These are phyloP conservation scores for Bombus picipes DNA, from an alignment of 1,140 invertebrate genomes.

Conservation along the genomic window DNA sequence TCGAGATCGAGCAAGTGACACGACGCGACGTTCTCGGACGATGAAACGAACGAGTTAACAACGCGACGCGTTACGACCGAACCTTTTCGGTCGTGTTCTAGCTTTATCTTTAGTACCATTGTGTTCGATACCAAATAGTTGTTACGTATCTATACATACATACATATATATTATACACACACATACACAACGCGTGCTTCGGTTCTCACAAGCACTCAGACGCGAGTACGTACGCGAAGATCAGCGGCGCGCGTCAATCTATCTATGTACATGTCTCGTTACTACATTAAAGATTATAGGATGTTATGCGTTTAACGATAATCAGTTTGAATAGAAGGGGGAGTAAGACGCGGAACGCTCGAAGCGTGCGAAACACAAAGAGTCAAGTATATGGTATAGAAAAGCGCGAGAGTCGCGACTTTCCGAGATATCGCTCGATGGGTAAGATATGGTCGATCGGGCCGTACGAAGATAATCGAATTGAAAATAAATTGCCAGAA, in stretches of 20 bases:
- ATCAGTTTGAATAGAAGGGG: conserved; percentile 34
- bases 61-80: not conserved
- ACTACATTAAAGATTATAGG: conserved; percentile 51
- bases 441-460: not conserved
- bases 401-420: not conserved
- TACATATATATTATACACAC: not conserved
- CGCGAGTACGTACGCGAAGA: not conserved
- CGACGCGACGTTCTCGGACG: not conserved
- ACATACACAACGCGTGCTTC: not conserved
- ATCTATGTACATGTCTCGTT: conserved; percentile 45
- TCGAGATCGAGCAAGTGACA: conserved; percentile 20
- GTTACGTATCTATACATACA: conserved; percentile 31
- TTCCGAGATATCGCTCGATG: not conserved
- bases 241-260: not conserved
- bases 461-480: not conserved
- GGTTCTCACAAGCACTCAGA: not conserved
- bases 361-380: not conserved
- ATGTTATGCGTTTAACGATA: conserved; percentile 57
- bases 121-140: conserved; percentile 50
- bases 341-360: not conserved
- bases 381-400: not conserved
- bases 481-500: not conserved
- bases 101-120: conserved; percentile 7
- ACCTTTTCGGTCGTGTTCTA: not conserved
- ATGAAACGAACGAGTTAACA: conserved; percentile 35